phyloP scores from a whole-genome alignment of 2,113 vertebrate genomes.

The Calypte anna region DNA sequence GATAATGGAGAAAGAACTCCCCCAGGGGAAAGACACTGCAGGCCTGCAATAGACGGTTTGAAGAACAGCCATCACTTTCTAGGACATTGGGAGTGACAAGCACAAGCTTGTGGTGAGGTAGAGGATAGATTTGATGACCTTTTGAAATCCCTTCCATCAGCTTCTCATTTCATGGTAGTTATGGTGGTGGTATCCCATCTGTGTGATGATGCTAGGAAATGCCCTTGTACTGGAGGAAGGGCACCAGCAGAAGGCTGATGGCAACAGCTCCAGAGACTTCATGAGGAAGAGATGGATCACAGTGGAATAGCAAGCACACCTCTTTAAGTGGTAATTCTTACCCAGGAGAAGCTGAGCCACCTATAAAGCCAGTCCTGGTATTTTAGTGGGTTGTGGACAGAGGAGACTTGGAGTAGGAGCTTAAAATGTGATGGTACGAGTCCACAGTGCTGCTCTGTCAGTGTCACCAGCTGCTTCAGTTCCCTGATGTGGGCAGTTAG shows the following conservation, averaged over 20 bases:
- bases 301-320: background rate
- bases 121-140: background rate
- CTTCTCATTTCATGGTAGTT: background rate
- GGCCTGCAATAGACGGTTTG: background rate
- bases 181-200: background rate
- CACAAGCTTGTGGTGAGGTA: background rate
- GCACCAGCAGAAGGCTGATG: background rate
- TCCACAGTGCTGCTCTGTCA: background rate
- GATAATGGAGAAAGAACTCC: background rate
- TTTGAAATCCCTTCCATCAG: background rate
- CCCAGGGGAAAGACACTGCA: background rate
- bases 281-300: background rate
- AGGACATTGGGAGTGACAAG: background rate
- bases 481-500: fast-evolving
- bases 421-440: background rate
- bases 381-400: background rate
- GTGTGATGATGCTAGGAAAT: background rate
- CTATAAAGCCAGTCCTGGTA: background rate
- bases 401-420: background rate
- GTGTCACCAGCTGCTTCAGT: background rate
- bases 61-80: background rate
- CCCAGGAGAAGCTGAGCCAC: background rate
- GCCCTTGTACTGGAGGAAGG: background rate
- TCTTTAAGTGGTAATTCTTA: background rate
- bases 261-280: background rate